Conservation (phyloP, 92 coral and sea anemone species). For the Zoanthus solanderi region DNA sequence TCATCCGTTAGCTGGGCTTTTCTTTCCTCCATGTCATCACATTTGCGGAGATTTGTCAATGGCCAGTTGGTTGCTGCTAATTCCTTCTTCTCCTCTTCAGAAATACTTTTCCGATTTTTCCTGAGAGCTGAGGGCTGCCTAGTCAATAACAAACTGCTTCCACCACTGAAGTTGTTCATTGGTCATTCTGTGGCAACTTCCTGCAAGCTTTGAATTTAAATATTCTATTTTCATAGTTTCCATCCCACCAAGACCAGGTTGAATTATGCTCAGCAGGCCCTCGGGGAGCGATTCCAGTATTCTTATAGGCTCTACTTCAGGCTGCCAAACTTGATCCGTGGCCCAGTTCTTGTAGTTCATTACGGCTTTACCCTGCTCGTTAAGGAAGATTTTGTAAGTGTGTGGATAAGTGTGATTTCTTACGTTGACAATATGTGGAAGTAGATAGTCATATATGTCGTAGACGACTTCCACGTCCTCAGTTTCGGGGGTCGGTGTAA, state of each 20-base stretch:
- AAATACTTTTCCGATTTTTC: background rate
- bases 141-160: background rate
- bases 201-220: background rate
- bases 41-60: background rate
- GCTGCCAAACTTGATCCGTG: conserved; percentile 38
- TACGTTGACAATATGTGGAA: conserved; percentile 9
- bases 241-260: conserved; percentile 42
- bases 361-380: background rate
- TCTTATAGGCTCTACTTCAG: background rate
- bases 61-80: background rate
- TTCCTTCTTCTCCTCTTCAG: background rate
- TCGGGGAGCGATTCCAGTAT: conserved; percentile 6
- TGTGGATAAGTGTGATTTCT: conserved; percentile 43
- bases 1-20: background rate
- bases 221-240: background rate
- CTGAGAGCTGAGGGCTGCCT: background rate
- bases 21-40: background rate
- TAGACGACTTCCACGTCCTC: background rate
- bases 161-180: conserved; percentile 11
- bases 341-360: conserved; percentile 71
- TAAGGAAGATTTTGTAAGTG: conserved; percentile 35
- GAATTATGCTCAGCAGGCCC: conserved; percentile 29
- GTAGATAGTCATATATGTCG: conserved; percentile 51
- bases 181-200: conserved; percentile 17
- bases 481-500: conserved; percentile 41